These are phyloP conservation scores for Drosophila carrolli DNA, from an alignment of 1,140 invertebrate species.

Conservation along the genomic window DNA sequence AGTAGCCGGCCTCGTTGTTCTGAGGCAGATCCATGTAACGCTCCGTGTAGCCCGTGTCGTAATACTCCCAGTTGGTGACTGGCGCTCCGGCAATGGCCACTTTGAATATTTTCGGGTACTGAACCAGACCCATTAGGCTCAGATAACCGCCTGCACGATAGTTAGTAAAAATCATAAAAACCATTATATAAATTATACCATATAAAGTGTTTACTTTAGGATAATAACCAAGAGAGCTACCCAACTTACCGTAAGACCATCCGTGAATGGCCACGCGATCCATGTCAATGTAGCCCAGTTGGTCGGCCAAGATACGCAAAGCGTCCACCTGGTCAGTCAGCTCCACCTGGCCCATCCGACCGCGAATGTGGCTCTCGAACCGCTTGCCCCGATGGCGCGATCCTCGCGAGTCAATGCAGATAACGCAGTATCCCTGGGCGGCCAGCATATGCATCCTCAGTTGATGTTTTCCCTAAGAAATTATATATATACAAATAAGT, in stretches of 20 bases:
- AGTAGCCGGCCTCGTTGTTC: slow-evolving; percentile 91
- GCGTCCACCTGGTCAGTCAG: slow-evolving; percentile 98
- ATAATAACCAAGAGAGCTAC: not conserved
- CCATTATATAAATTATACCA: no score
- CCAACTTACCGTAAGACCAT: slow-evolving; percentile 96
- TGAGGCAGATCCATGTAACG: slow-evolving; percentile 98
- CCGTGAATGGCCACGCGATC: slow-evolving; percentile 97
- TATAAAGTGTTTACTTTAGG: no score
- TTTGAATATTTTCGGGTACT: slow-evolving; percentile 93
- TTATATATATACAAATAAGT: slow-evolving; percentile 16
- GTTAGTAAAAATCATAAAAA: no score
- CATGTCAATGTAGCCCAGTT: slow-evolving; percentile 95
- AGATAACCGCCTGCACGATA: slow-evolving; percentile 89
- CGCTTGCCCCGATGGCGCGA: slow-evolving; percentile 95
- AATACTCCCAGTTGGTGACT: slow-evolving; percentile 97
- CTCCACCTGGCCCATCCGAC: slow-evolving; percentile 97
- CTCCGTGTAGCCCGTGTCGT: slow-evolving; percentile 96
- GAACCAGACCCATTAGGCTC: slow-evolving; percentile 93
- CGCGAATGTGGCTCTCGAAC: slow-evolving; percentile 96
- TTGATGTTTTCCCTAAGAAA: slow-evolving; percentile 92
- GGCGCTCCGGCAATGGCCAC: slow-evolving; percentile 98
- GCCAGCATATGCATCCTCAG: slow-evolving; percentile 97
- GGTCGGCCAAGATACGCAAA: slow-evolving; percentile 93
- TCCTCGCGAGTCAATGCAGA: slow-evolving; percentile 96
- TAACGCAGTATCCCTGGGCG: slow-evolving; percentile 97